Percentiles rank a stretch among this genome's conserved stretches.
phyloP scores from a whole-genome alignment of 2,888 invertebrate genomes.

The Callosobruchus maculatus region DNA sequence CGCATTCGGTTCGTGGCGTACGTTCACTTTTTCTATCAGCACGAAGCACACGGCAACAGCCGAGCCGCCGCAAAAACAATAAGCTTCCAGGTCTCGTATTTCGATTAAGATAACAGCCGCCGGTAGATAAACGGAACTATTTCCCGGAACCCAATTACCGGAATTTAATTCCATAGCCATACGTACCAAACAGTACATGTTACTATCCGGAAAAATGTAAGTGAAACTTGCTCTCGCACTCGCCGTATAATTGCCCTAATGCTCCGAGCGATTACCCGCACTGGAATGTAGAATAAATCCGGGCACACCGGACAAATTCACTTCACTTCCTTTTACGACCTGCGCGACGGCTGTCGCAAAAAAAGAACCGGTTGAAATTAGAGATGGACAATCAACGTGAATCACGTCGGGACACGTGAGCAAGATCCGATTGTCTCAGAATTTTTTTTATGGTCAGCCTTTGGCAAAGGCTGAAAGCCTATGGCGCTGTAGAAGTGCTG shows the following conservation, averaged over 20 bases:
- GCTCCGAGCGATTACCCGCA: neutral
- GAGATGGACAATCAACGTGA: no score
- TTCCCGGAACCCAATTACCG: neutral
- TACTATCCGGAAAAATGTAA: neutral
- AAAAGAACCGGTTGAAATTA: no score
- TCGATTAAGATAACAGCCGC: neutral
- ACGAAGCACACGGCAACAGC: neutral
- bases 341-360: no score
- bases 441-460: no score
- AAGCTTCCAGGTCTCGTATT: neutral
- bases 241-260: neutral
- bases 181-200: neutral
- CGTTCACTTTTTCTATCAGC: neutral
- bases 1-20: neutral
- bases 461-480: no score
- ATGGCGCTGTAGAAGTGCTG: no score
- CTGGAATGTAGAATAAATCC: neutral
- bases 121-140: neutral
- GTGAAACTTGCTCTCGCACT: neutral
- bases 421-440: no score
- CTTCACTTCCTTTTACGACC: no score
- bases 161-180: neutral
- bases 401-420: no score
- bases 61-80: neutral
- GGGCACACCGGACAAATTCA: neutral